These are phyloP conservation scores for Eremobia ochroleuca DNA, from an alignment of 2,888 invertebrate genomes.

Conservation along the genomic window DNA sequence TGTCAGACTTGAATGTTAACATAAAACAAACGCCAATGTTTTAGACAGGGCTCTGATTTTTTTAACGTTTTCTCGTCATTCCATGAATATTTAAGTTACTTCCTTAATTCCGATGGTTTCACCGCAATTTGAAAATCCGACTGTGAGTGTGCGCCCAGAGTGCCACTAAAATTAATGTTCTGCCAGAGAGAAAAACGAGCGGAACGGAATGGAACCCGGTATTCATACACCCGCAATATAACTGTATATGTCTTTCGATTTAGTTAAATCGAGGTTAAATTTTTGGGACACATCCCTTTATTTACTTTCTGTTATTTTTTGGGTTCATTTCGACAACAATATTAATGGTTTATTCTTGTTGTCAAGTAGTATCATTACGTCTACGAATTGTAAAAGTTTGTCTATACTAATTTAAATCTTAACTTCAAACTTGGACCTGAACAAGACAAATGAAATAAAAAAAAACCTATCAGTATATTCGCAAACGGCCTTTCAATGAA, in stretches of 20 bases:
- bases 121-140: constrained; percentile 86
- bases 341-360: not conserved
- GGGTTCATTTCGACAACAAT: constrained; percentile 24
- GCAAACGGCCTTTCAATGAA: not conserved
- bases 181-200: constrained; percentile 90
- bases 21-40: constrained; percentile 31
- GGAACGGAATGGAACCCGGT: constrained; percentile 75
- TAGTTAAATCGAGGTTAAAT: constrained; percentile 77
- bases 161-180: constrained; percentile 90
- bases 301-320: constrained; percentile 25
- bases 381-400: not conserved
- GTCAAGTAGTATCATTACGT: not conserved
- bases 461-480: not conserved
- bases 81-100: constrained; percentile 76
- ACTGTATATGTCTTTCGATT: constrained; percentile 68
- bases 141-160: constrained; percentile 81
- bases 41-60: constrained; percentile 29
- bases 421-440: not conserved
- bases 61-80: constrained; percentile 52
- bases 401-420: not conserved
- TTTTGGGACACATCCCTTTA: constrained; percentile 43
- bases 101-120: constrained; percentile 82
- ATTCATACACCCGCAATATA: constrained; percentile 74
- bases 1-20: not conserved
- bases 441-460: not conserved